These are phyloP conservation scores for Heteromurus nitidus DNA, from an alignment of 2,888 invertebrate species.

Conservation along the genomic window DNA sequence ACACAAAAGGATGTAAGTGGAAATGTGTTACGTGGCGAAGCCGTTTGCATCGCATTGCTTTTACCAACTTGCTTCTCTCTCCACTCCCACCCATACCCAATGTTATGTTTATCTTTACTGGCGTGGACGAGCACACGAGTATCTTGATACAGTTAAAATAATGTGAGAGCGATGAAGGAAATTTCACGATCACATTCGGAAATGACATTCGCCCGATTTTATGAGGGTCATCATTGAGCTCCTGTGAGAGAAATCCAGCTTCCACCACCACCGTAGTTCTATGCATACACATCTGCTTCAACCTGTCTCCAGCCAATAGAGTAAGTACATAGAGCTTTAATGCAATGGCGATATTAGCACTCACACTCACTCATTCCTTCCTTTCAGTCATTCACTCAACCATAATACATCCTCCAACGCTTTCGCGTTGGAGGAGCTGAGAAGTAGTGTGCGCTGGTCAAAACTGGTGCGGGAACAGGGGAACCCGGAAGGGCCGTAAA, in stretches of 20 bases:
- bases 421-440: slow-evolving; percentile 12
- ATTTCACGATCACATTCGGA: slow-evolving; percentile 66
- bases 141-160: slow-evolving; percentile 48
- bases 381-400: slow-evolving; percentile 16
- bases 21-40: background rate
- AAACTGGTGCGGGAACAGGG: slow-evolving; percentile 45
- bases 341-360: too few relatives aligned
- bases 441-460: slow-evolving; percentile 45
- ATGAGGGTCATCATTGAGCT: slow-evolving; percentile 62
- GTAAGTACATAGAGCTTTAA: background rate
- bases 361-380: slow-evolving; percentile 53
- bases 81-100: background rate
- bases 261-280: background rate
- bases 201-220: slow-evolving; percentile 63
- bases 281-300: too few relatives aligned
- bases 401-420: background rate
- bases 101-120: slow-evolving; percentile 59
- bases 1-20: background rate
- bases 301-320: background rate
- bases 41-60: slow-evolving; percentile 44
- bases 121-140: too few relatives aligned
- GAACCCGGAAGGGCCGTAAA: slow-evolving; percentile 66
- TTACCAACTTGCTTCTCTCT: slow-evolving; percentile 15
- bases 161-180: slow-evolving; percentile 61
- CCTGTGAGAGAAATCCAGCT: slow-evolving; percentile 50